phyloP scores from a whole-genome alignment of 1,140 invertebrate species.

The Mylabris phalerata region DNA sequence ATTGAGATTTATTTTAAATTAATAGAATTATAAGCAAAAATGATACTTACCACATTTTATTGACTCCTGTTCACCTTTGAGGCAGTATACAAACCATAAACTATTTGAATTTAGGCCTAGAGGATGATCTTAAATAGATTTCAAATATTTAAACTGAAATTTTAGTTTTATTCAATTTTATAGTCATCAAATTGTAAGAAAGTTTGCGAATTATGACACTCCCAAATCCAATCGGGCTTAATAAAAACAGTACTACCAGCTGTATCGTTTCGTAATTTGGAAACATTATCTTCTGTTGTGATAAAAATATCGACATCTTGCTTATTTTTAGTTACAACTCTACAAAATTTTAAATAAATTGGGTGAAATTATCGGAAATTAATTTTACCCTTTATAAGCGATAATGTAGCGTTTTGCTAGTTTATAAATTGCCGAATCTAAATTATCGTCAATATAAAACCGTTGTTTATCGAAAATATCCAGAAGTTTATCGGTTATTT shows the following conservation, averaged over 20 bases:
- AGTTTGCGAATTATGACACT: slow-evolving; percentile 31
- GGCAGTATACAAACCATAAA: too few species aligned
- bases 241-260: slow-evolving; percentile 15
- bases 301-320: slow-evolving; percentile 26
- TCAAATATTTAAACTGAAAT: slow-evolving; percentile 4
- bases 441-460: slow-evolving; percentile 33
- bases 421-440: slow-evolving; percentile 20
- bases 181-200: slow-evolving; percentile 27
- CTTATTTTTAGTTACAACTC: slow-evolving; percentile 15
- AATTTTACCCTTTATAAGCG: slow-evolving; percentile 34
- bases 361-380: neutral
- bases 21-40: neutral
- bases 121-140: neutral
- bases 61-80: too few species aligned
- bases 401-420: slow-evolving; percentile 31
- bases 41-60: neutral
- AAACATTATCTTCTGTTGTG: slow-evolving; percentile 20
- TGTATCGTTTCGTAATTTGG: slow-evolving; percentile 21
- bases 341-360: slow-evolving; percentile 7
- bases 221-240: slow-evolving; percentile 32
- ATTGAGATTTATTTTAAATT: slow-evolving; percentile 10
- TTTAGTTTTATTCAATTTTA: too few species aligned
- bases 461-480: slow-evolving; percentile 28
- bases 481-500: slow-evolving; percentile 17
- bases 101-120: neutral